Conservation (phyloP, 2,888 invertebrate genomes). For the Cheilosia pagana region DNA sequence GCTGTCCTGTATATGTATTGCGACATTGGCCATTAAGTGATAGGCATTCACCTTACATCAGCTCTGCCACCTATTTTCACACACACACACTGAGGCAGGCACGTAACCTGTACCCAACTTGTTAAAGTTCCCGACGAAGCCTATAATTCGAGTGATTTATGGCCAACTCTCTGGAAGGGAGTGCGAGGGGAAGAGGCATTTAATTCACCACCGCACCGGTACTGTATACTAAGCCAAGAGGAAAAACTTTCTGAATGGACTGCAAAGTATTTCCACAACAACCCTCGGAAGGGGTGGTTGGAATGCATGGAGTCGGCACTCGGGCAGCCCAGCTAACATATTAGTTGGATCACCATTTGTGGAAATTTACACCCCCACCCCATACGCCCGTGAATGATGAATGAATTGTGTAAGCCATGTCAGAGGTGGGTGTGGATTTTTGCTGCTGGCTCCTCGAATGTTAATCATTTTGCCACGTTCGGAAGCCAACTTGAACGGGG, state of each 20-base stretch:
- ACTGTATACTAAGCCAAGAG: constrained; percentile 10
- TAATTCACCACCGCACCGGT: constrained; percentile 46
- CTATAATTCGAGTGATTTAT: constrained; percentile 75
- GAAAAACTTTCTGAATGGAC: constrained; percentile 48
- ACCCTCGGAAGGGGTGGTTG: constrained; percentile 8
- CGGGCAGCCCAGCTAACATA: constrained; percentile 55
- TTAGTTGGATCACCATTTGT: constrained; percentile 71
- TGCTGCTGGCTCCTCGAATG: constrained; percentile 31
- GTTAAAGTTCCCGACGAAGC: constrained; percentile 71
- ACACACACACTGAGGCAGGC: constrained; percentile 19
- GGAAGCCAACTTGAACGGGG: constrained; percentile 26
- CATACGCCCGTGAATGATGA: constrained; percentile 62
- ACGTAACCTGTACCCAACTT: constrained; percentile 42
- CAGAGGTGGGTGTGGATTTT: constrained; percentile 5
- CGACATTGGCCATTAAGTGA: constrained; percentile 65
- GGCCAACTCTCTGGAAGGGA: constrained; percentile 22
- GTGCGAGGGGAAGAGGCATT: constrained; percentile 24
- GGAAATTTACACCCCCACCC: constrained; percentile 46
- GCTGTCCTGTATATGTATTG: constrained; percentile 27
- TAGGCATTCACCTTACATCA: constrained; percentile 47
- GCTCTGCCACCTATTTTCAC: neutral
- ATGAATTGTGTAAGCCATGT: constrained; percentile 62
- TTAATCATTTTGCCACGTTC: constrained; percentile 63
- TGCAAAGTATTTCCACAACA: constrained; percentile 63
- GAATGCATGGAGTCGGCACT: too few species aligned